Percentiles rank a stretch among this genome's conserved stretches.
These are phyloP conservation scores for Arenicola marina DNA, from an alignment of 2,888 invertebrate genomes.

Conservation along the genomic window DNA sequence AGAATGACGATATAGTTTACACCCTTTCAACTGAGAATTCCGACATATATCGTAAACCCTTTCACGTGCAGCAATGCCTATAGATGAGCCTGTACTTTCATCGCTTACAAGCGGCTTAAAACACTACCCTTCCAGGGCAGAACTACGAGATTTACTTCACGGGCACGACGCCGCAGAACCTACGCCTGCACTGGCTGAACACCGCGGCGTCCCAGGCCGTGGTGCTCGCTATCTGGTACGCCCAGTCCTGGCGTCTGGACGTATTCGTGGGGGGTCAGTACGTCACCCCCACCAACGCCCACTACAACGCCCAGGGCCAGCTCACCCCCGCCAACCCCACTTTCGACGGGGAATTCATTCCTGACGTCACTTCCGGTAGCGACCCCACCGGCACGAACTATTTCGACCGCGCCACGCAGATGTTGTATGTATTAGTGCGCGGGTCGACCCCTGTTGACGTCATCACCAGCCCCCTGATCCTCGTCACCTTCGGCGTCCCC, in stretches of 20 bases:
- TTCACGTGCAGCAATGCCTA: no score
- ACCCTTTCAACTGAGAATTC: no score
- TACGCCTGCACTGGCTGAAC: slow-evolving; percentile 46
- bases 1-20: no score
- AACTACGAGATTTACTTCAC: slow-evolving; percentile 17
- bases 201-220: slow-evolving; percentile 36
- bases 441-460: neutral
- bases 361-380: neutral
- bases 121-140: neutral
- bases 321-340: neutral
- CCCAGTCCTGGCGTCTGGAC: slow-evolving; percentile 38
- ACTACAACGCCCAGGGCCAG: neutral
- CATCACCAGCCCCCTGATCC: neutral
- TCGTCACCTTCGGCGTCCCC: slow-evolving; percentile 9
- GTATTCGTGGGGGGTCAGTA: slow-evolving; percentile 28
- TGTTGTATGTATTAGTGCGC: neutral
- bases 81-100: no score
- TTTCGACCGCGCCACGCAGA: neutral
- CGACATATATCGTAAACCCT: no score
- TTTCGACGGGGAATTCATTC: neutral
- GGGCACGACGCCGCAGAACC: slow-evolving; percentile 45
- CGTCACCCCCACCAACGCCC: slow-evolving; percentile 11
- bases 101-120: neutral
- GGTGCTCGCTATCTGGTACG: slow-evolving; percentile 42
- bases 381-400: slow-evolving; percentile 7